Base-by-base conservation (phyloP, 2,888 invertebrate species). In the Diadegma fenestrale region DNA sequence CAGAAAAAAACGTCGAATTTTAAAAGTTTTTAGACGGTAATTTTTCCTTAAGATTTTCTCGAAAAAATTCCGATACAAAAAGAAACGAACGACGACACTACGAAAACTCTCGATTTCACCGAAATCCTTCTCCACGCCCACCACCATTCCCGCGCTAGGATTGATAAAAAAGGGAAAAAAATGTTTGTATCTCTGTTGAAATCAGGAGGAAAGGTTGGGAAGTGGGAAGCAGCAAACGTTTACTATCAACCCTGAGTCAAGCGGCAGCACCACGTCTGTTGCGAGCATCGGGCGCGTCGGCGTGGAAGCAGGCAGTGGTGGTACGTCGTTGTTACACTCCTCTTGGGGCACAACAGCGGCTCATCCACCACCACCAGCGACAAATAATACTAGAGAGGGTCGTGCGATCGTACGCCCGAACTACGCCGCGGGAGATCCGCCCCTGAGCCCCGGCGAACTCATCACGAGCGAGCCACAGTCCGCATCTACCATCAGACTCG, bases 271-370 rank as follows among this genome's bases (percentile, higher is more conserved):
- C 43, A 54, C 82, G 51, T 69, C 22, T 12, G 43, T 84, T 17
- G 76, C 84, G 71, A 86, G 61, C 61, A 43, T 54, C 71, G 82
- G 72, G 78, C 82, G 88, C 88, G 90, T 90, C 87, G 90, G 90
- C 89, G 90, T 88, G 88, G 89, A 90, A 88, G 75, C 30, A 30
- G 30, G 30, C 30, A 30, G 54, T 41, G 58, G 51, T 73, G 76
- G 71, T 12, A 63, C 78, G 14, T 43, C 80, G 51, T 77, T 80
- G 81, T 81, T 51, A 71, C 69, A 82, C 30, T 30, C 30, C 75
- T 86, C 87, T 89, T 89, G 85, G 89, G 89, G 87, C 89, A 88
- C 88, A 88, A 89, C 84, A 76, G 87, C 82, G 79, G 82, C 87
- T 79, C 54, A 37, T 19, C 37, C 71, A 71, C 54, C 45, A 26